Conservation (phyloP, 2,888 invertebrate species). For the Rugalucina vietnamica region DNA sequence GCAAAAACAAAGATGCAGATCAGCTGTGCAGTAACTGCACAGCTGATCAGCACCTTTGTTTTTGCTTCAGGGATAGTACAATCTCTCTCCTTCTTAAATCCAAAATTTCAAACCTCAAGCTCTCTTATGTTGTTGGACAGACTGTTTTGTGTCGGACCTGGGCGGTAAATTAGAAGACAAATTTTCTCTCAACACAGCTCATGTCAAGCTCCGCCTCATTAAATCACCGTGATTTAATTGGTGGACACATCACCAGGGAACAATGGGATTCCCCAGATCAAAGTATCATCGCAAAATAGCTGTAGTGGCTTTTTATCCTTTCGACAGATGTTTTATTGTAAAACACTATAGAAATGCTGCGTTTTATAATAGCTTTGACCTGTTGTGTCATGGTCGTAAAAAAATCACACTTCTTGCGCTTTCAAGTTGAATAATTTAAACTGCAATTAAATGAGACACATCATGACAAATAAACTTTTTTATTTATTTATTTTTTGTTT, state of each 20-base stretch:
- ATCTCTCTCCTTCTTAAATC: no score
- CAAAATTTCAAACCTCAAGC: no score
- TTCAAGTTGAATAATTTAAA: not conserved
- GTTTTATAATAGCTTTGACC: not conserved
- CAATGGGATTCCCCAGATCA: not conserved
- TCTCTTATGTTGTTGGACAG: no score
- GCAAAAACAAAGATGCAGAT: no score
- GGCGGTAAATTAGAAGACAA: no score
- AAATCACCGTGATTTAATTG: not conserved
- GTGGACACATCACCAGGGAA: not conserved
- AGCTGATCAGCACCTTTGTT: no score
- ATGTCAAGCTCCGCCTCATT: not conserved
- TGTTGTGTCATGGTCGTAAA: not conserved
- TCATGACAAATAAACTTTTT: no score
- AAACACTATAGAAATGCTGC: not conserved
- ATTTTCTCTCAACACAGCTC: no score
- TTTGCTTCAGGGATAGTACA: no score
- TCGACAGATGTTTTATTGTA: conserved; percentile 8
- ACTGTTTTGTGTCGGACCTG: no score
- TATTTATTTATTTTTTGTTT: no score
- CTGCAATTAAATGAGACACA: not conserved
- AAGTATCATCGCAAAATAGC: conserved; percentile 10
- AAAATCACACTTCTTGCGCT: not conserved
- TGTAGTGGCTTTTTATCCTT: not conserved
- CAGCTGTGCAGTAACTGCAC: no score